These are phyloP conservation scores for Zapus hudsonius DNA, from an alignment of 2,113 vertebrate species.

Conservation along the genomic window DNA sequence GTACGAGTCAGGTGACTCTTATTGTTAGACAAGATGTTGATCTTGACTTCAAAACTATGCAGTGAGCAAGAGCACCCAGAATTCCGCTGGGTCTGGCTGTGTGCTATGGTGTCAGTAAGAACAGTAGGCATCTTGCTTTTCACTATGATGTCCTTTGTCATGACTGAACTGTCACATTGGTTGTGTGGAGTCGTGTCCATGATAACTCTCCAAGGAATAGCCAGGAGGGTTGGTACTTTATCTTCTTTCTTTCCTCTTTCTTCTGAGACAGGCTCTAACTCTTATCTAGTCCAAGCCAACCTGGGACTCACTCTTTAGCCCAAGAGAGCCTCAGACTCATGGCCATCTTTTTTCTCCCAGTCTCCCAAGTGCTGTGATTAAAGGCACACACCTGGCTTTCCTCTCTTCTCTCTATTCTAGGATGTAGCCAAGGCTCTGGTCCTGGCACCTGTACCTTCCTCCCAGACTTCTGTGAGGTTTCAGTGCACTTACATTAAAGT, in stretches of 20 bases:
- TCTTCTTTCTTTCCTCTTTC: too few relatives aligned
- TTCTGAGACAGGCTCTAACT: too few relatives aligned
- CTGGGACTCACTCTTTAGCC: too few relatives aligned
- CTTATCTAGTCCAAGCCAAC: too few relatives aligned
- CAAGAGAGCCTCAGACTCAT: too few relatives aligned
- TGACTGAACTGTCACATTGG: background rate
- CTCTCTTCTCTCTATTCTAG: background rate
- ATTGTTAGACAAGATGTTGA: background rate
- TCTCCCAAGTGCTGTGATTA: too few relatives aligned
- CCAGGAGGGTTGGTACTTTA: background rate
- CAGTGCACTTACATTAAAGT: too few relatives aligned
- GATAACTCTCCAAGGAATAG: background rate
- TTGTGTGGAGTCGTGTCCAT: background rate
- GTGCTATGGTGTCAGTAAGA: background rate
- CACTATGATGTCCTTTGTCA: fast-evolving
- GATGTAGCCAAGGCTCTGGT: background rate
- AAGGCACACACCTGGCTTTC: too few relatives aligned
- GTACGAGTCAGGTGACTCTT: background rate
- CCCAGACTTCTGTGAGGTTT: background rate
- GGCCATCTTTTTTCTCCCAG: too few relatives aligned
- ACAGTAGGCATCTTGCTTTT: background rate
- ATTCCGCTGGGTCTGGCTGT: background rate
- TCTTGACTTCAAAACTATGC: background rate
- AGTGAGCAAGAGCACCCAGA: background rate
- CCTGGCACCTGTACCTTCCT: background rate